Conservation (phyloP, 2,797 vertebrate genomes). For the Epinephelus malabaricus region DNA sequence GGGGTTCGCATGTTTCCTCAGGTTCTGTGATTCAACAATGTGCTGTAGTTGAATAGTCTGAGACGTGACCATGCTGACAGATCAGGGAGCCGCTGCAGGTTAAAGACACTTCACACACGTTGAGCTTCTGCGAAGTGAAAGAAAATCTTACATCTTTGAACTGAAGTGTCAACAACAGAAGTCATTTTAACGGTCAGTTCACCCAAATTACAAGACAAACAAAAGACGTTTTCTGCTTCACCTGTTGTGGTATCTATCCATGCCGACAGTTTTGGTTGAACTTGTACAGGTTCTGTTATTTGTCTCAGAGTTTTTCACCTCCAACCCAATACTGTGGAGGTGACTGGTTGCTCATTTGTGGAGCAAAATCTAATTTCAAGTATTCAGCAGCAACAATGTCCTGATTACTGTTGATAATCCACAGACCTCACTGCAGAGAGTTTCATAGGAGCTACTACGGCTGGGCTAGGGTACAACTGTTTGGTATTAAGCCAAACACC, state of each 20-base stretch:
- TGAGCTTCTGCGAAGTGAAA: no score
- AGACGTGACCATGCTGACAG: neutral
- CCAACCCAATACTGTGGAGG: no score
- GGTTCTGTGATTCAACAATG: conserved; percentile 25
- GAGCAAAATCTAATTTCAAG: neutral
- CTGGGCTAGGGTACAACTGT: no score
- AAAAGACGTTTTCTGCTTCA: neutral
- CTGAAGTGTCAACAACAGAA: neutral
- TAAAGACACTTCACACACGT: neutral
- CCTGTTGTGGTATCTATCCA: neutral
- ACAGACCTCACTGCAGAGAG: neutral
- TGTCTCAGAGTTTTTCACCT: neutral
- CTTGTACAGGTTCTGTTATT: neutral
- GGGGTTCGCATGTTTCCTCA: conserved; percentile 6
- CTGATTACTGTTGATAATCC: neutral
- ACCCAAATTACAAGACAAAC: neutral
- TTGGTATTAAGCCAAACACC: no score
- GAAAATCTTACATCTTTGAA: neutral
- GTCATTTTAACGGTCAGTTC: neutral
- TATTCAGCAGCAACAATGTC: neutral
- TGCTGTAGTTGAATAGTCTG: neutral
- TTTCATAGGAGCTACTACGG: no score
- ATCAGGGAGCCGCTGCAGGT: neutral
- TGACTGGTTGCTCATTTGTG: neutral
- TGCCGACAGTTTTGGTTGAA: neutral